Conservation (phyloP, 2,113 vertebrate genomes). For the Ardeotis arabs region DNA sequence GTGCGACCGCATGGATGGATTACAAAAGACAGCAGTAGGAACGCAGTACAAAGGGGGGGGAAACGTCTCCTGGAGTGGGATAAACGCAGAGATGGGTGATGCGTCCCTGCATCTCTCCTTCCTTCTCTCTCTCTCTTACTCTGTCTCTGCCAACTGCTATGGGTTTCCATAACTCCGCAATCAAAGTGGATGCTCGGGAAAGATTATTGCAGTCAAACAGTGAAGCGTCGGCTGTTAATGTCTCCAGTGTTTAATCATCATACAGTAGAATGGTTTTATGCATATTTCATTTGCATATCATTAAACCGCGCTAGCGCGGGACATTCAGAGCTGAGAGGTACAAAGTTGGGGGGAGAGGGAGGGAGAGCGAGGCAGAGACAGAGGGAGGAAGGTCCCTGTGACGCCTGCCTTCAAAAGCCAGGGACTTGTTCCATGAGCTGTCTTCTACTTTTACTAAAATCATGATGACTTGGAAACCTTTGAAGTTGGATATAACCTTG, state of each 20-base stretch:
- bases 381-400: conserved; percentile 64
- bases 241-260: conserved; percentile 98
- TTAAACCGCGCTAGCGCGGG: conserved; percentile 89
- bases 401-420: conserved; percentile 77
- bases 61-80: conserved; percentile 75
- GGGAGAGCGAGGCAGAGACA: conserved; percentile 24
- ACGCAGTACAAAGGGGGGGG: conserved; percentile 71
- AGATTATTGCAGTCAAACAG: conserved; percentile 79
- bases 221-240: conserved; percentile 89
- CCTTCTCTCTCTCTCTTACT: conserved; percentile 37
- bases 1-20: conserved; percentile 96
- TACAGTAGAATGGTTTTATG: conserved; percentile 98
- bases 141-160: conserved; percentile 76
- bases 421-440: conserved; percentile 74
- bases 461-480: conserved; percentile 77
- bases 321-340: conserved; percentile 84
- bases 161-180: conserved; percentile 81
- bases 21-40: conserved; percentile 87
- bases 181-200: conserved; percentile 80
- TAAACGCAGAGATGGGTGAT: conserved; percentile 78
- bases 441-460: conserved; percentile 77
- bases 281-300: conserved; percentile 99
- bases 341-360: conserved; percentile 77
- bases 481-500: conserved; percentile 81
- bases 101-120: conserved; percentile 65